Evolutionary conservation across 2,888 invertebrate genomes (phyloP), one percentile per base, ranked within the genome.

Genomic region (Phyto melanocephala): DNA sequence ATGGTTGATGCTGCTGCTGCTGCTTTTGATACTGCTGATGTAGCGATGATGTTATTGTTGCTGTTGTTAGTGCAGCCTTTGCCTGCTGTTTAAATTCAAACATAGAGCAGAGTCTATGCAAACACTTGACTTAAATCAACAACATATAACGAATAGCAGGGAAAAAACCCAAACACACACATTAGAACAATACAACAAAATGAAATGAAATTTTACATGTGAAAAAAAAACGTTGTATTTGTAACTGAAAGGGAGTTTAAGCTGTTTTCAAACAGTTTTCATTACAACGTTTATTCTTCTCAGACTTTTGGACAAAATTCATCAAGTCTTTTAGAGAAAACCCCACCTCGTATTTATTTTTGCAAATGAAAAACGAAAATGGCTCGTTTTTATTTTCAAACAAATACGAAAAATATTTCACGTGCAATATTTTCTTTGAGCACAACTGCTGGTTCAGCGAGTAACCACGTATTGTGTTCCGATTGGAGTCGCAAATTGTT

Each of bases 41-140:
- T 45, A 54, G 17, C 24, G 40, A 28, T 33, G 72, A 0, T 60
- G 50, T 0, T 52, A 40, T 1, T 17, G 33, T 10, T 60, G 50
- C 0, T 52, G 40, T 1, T 17, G 33, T 10, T 63, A n/a, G 22
- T 47, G 72, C 52, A 56, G 52, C 40, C 60, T n/a, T 8, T 22
- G 60, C 52, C 56, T 74, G 67, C 54, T 63, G 63, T 67, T 74
- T 11, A 47, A 63, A 65, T 54, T 70, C 56, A 63, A 52, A 75
- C 67, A 62, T 37, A 52, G 58, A 60, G 50, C 79, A 72, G 35
- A 80, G 79, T 80, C 71, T 76, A 75, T 65, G 71, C 74, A 82
- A 79, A 82, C 79, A 82, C 79, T 82, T 79, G 75, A 60, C 75
- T 71, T 75, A 79, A 82, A 82, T 71, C 70, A 75, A 68, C 76